These are phyloP conservation scores for Spodoptera littoralis DNA, from an alignment of 2,888 invertebrate species.

Conservation along the genomic window DNA sequence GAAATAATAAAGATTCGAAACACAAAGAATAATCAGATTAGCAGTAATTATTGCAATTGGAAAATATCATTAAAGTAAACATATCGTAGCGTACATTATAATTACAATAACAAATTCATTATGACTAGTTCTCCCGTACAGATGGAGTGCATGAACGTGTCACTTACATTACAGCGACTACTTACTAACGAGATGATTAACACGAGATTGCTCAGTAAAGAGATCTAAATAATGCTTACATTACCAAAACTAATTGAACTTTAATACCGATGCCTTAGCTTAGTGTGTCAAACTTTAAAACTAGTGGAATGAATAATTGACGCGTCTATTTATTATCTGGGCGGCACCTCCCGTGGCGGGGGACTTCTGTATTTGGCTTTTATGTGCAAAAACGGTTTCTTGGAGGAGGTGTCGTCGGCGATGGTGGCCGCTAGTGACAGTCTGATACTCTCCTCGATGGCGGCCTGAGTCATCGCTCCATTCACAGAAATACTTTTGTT, in stretches of 20 bases:
- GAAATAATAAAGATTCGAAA: constrained; percentile 59
- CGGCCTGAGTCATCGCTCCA: constrained; percentile 82
- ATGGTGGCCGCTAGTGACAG: constrained; percentile 80
- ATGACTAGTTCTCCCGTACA: constrained; percentile 78
- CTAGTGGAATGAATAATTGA: constrained; percentile 74
- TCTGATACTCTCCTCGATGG: constrained; percentile 84
- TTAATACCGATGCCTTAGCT: constrained; percentile 51
- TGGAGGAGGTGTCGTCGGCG: constrained; percentile 75
- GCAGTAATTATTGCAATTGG: constrained; percentile 66
- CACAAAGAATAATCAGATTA: constrained; percentile 56
- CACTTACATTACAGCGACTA: constrained; percentile 65
- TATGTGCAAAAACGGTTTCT: constrained; percentile 91
- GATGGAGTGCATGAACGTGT: constrained; percentile 66
- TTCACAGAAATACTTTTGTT: constrained; percentile 71
- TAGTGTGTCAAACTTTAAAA: constrained; percentile 68
- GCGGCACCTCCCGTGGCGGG: constrained; percentile 90
- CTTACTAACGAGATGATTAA: constrained; percentile 64
- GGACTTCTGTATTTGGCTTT: constrained; percentile 93
- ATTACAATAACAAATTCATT: constrained; percentile 62
- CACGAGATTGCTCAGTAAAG: constrained; percentile 74
- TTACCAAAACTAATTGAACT: constrained; percentile 60
- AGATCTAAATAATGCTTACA: constrained; percentile 78
- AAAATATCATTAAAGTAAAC: constrained; percentile 55
- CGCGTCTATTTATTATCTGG: constrained; percentile 77
- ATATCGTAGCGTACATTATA: constrained; percentile 51